Base-by-base conservation (phyloP, 2,797 vertebrate genomes). In the Propithecus perrieri region DNA sequence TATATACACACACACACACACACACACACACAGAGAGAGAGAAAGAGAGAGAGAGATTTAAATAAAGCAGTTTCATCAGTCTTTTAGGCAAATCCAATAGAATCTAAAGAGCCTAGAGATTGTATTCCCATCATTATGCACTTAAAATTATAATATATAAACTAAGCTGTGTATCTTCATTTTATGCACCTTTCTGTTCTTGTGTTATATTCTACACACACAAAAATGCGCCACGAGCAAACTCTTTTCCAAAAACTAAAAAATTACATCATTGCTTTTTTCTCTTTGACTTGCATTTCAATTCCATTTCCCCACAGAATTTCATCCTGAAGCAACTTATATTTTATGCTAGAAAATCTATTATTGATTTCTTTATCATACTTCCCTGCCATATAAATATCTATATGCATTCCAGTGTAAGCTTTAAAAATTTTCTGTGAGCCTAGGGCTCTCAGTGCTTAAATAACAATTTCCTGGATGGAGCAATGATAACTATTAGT, bases 401-500 rank as follows among this genome's bases (percentile, higher is more conserved):
- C 83, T 65, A 48, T 20, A 92, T 30, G 65, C 41, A 90, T 71
- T 83, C 71, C 55, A 57, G 61, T 79, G 35, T n/a, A 53, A 55
- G 48, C 86, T 88, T 93, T 65, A 4, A 15, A 41, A 41, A 28
- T 83, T 41, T 75, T 75, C 57, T 43, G 5, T 50, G 57, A 65
- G 38, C 67, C 59, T 59, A 76, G 38, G 46, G 50, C 20, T 85
- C 48, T 38, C 35, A 63, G 76, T 78, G 63, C 94, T 89, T 87
- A 61, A 78, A 50, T 30, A 38, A 80, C 43, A 28, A 74, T 55
- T 92, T 89, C 79, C 83, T 71, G 35, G 89, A 28, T 9, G 30
- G 53, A 80, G 22, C 75, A 84, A 69, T 41, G 43, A 71, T 33
- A 88, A 67, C 22, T 26, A 61, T 35, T 67, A 53, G 30, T 24